Conservation (phyloP, 2,797 vertebrate genomes). For the Craterocephalus amniculus region DNA sequence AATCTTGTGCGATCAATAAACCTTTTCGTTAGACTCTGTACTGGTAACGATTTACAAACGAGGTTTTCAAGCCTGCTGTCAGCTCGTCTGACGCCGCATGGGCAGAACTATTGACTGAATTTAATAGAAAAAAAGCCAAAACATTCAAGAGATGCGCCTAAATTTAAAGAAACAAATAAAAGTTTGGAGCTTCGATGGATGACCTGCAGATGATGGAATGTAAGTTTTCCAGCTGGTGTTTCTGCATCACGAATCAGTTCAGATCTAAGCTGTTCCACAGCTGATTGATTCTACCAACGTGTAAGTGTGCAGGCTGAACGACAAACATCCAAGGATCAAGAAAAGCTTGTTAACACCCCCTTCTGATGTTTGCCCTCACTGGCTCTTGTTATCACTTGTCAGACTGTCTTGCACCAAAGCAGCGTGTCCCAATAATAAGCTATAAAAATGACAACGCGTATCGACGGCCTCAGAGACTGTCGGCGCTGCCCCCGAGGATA, state of each 20-base stretch:
- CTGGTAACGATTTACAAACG: too few relatives aligned
- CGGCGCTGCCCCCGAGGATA: slow-evolving; percentile 8
- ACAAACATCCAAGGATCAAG: slow-evolving; percentile 37
- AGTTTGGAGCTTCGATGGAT: not conserved
- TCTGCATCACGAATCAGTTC: not conserved
- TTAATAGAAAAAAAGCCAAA: slow-evolving; percentile 2
- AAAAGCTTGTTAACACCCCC: slow-evolving; percentile 47
- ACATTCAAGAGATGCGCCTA: not conserved
- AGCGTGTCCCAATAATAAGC: slow-evolving; percentile 39
- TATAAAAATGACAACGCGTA: slow-evolving; percentile 52
- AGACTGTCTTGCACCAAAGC: slow-evolving; percentile 16
- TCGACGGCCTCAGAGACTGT: slow-evolving; percentile 16
- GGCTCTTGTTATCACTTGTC: slow-evolving; percentile 50
- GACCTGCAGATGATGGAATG: not conserved
- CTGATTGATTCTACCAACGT: slow-evolving; percentile 5
- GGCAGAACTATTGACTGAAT: slow-evolving; percentile 10
- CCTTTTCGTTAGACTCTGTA: too few relatives aligned
- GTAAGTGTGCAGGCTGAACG: slow-evolving; percentile 1
- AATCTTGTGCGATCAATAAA: too few relatives aligned
- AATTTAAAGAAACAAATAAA: not conserved
- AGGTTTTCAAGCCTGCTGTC: slow-evolving; percentile 18
- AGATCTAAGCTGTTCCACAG: not conserved
- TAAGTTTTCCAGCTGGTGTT: too few relatives aligned
- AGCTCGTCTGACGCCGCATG: not conserved
- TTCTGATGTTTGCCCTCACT: slow-evolving; percentile 30